Conservation (phyloP, 2,113 vertebrate genomes). For the Clarias macrocephalus region DNA sequence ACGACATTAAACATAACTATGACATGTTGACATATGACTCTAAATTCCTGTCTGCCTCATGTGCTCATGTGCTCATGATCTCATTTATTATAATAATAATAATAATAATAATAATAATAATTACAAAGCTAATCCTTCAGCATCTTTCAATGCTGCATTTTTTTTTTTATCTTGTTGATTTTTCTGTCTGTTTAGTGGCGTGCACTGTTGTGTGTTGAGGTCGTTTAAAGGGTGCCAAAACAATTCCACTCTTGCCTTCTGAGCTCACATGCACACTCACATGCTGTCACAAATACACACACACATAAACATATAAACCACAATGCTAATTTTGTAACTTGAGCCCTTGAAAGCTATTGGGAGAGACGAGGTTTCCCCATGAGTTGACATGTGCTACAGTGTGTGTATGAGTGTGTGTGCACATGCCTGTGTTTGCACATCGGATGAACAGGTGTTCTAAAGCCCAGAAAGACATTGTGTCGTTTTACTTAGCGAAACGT, state of each 20-base stretch:
- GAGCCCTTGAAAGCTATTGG: conserved; percentile 43
- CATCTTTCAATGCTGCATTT: not conserved
- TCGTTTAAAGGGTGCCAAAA: not conserved
- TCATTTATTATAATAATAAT: too few species aligned
- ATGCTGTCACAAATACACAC: conserved; percentile 9
- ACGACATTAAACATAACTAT: not conserved
- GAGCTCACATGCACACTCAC: not conserved
- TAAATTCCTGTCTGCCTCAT: not conserved
- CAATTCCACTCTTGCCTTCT: not conserved
- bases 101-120: not conserved
- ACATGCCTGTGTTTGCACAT: conserved; percentile 13
- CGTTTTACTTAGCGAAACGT: not conserved
- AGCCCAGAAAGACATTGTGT: not conserved
- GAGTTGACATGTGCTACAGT: not conserved
- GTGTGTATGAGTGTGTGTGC: conserved; percentile 2
- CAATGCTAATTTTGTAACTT: conserved; percentile 44
- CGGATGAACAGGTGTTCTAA: conserved; percentile 25
- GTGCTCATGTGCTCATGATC: not conserved
- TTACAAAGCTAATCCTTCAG: too few species aligned
- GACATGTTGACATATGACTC: not conserved
- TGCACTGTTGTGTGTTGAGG: not conserved
- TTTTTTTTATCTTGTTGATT: not conserved
- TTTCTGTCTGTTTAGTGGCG: not conserved
- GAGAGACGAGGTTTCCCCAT: conserved; percentile 22
- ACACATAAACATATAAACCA: conserved; percentile 18